Conservation (phyloP, 1,140 invertebrate genomes). For the Samia ricini region DNA sequence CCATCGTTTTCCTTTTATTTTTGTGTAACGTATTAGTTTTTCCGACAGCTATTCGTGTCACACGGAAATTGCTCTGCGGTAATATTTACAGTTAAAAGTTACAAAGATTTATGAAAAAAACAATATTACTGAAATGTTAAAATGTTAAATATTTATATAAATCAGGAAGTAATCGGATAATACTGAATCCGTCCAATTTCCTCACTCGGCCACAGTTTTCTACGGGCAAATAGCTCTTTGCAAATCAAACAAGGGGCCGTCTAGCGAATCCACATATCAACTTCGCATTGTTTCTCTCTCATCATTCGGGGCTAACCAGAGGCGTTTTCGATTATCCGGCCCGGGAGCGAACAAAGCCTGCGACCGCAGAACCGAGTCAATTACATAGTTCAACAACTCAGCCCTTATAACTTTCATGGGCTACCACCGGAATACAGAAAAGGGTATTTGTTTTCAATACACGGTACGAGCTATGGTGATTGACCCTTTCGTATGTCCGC, state of each 20-base stretch:
- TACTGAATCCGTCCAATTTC: slow-evolving; percentile 65
- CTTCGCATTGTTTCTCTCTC: slow-evolving; percentile 71
- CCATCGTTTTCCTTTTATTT: slow-evolving; percentile 49
- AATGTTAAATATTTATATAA: slow-evolving; percentile 44
- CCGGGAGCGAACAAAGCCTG: slow-evolving; percentile 66
- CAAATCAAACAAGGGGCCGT: slow-evolving; percentile 75
- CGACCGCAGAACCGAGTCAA: slow-evolving; percentile 74
- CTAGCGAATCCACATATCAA: slow-evolving; percentile 72
- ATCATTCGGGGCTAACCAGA: slow-evolving; percentile 65
- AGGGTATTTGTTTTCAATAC: slow-evolving; percentile 76
- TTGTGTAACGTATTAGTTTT: slow-evolving; percentile 63
- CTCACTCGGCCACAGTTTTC: slow-evolving; percentile 61
- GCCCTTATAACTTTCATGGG: slow-evolving; percentile 76
- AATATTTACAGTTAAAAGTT: slow-evolving; percentile 34
- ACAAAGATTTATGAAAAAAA: slow-evolving; percentile 49
- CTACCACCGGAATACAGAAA: slow-evolving; percentile 74
- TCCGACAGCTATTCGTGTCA: slow-evolving; percentile 43
- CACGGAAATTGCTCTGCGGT: slow-evolving; percentile 55
- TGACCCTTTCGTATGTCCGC: slow-evolving; percentile 75
- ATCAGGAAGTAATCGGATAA: slow-evolving; percentile 62
- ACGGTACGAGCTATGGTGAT: slow-evolving; percentile 58
- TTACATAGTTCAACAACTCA: slow-evolving; percentile 77
- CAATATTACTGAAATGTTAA: slow-evolving; percentile 61
- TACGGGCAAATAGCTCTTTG: slow-evolving; percentile 70
- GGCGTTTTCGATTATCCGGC: slow-evolving; percentile 75